Evolutionary conservation across 1,140 invertebrate species (phyloP).

Genomic region (Drosophila nannoptera): DNA sequence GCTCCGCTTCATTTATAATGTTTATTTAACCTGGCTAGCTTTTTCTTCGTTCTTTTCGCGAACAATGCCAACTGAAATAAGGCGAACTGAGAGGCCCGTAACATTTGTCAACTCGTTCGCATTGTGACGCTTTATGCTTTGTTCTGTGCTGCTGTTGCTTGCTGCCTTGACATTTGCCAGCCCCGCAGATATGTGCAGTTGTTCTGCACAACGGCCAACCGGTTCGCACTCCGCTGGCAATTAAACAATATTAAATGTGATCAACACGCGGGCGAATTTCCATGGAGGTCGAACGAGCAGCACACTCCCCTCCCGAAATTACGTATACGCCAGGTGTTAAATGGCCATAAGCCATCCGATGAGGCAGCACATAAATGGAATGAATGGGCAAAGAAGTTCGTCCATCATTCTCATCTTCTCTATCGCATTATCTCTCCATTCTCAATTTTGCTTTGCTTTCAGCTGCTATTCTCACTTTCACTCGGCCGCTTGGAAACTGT

Average conservation of each 20-base stretch:
- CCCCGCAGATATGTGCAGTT: conserved; percentile 41
- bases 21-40: neutral
- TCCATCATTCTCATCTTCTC: too few species aligned
- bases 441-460: too few species aligned
- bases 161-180: conserved; percentile 61
- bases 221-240: conserved; percentile 53
- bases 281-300: too few species aligned
- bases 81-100: conserved; percentile 8
- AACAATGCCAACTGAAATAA: conserved; percentile 2
- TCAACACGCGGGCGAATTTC: conserved; percentile 11
- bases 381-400: too few species aligned
- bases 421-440: too few species aligned
- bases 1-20: conserved; percentile 1
- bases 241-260: conserved; percentile 46
- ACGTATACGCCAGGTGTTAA: too few species aligned
- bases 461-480: too few species aligned
- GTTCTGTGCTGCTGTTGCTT: conserved; percentile 16
- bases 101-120: conserved; percentile 47
- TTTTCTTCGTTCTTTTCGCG: neutral
- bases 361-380: too few species aligned
- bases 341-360: too few species aligned
- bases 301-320: too few species aligned
- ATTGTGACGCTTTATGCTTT: conserved; percentile 49
- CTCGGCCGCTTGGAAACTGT: too few species aligned
- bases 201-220: conserved; percentile 40